Base-by-base conservation (phyloP, 2,113 vertebrate genomes). In the Hassar affinis region DNA sequence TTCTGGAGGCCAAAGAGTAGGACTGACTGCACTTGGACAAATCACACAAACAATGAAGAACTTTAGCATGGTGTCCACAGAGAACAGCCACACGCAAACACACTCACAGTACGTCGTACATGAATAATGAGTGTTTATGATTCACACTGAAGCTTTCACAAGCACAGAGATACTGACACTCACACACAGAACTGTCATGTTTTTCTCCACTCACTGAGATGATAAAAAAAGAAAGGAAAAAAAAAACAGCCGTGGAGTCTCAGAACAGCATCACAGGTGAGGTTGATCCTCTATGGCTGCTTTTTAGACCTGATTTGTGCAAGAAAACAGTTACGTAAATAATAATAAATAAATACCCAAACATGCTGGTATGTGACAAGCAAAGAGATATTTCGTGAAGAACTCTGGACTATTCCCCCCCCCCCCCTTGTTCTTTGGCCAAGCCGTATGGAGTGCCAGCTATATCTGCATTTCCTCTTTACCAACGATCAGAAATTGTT, bases 1-100 rank as follows among this genome's bases (percentile, higher is more conserved):
- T 99, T 92, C 95, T 99, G 92, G 97, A 98, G 93, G 97, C 97
- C 87, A 98, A 96, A 93, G 97, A 99, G 87, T 99, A 96, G 94
- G 88, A 90, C 52, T 64, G 87, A 71, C 74, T 61, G 84, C 79
- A 52, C 78, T 62, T 42, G 86, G 89, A 92, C 90, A 90, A 92
- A 87, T 88, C 85, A 87, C 89, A 90, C 85, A 88, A 84, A 85
- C 90, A 91, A 84, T 90, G 79, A 88, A 87, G 88, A 90, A 91
- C 91, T 89, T 84, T 87, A 93, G 92, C 91, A 93, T 93, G 92
- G 91, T 91, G 90, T 90, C 89, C 80, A 84, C 81, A 78, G 71
- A 78, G 77, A 85, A 71, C 85, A 88, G 66, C 85, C 30, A 82
- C 85, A 91, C 89, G 89, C 88, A 87, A 88, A 87, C 90, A 92